A percentile compares a stretch with the other conserved stretches of the same genome.
Evolutionary conservation across 37 sponge, comb jelly and placozoan species (phyloP).

Genomic region (Eunapius fragilis): DNA sequence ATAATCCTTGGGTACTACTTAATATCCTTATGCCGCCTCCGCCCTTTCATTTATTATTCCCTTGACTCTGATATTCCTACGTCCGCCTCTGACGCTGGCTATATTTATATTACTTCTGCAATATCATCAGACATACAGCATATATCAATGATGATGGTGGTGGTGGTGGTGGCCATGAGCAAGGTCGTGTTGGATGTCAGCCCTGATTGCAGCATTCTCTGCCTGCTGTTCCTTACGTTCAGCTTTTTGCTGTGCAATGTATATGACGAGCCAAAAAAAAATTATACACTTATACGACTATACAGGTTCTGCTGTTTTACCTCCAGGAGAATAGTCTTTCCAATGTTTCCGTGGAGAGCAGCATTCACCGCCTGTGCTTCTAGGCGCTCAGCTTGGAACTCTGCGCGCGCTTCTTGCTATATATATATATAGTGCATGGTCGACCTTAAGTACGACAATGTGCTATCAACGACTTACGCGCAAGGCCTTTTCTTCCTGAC

Average conservation of each 20-base stretch:
- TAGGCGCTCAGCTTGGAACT: conserved; percentile 68
- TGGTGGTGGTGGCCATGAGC: neutral
- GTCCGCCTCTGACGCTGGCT: no score
- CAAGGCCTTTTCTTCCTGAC: neutral
- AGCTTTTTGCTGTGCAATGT: neutral
- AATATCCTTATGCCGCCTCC: no score
- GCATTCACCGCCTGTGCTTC: conserved; percentile 74
- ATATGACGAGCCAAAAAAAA: no score
- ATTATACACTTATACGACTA: no score
- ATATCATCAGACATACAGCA: no score
- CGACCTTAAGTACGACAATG: neutral
- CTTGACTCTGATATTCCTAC: no score
- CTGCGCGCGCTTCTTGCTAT: conserved; percentile 71
- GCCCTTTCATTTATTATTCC: no score
- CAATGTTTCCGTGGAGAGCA: conserved; percentile 85
- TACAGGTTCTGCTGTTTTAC: conserved; percentile 1
- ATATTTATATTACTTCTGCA: no score
- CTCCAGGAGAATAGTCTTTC: conserved; percentile 70
- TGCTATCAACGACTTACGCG: neutral
- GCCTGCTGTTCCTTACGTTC: neutral
- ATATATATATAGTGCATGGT: neutral
- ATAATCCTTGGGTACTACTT: no score
- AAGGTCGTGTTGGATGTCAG: neutral
- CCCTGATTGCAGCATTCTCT: neutral
- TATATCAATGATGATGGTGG: neutral